Base-by-base conservation (phyloP, 23 tunicate genomes). In the Aplidium turbinatum region DNA sequence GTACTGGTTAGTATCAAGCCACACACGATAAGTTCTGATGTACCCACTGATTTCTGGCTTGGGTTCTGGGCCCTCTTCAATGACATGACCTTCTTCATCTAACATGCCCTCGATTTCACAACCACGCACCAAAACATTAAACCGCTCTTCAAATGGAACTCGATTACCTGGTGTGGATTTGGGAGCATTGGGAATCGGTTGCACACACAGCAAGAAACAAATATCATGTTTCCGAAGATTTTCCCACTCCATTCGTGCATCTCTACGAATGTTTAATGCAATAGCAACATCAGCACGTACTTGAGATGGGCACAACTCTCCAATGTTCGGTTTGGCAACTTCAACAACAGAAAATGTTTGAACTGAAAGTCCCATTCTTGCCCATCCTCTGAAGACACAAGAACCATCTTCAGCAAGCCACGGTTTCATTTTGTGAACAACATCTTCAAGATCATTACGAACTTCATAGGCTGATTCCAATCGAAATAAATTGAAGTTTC, bases 21-120 rank as follows among this genome's bases (percentile, higher is more conserved):
- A 95, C 21, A 95, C 92, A 25, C 99, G 79, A 35, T 77, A 84
- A 1, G 92, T 95, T 0, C 96, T 76, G 19, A 64, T 85, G 25
- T 82, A 60, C 18, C 99, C 96, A 9, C 38, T 35, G 3, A 95
- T 35, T 34, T 75, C 76, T 29, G 99, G 99, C 55, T 95, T 95
- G 26, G 90, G 91, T 50, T 95, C 99, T 20, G 95, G 95, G 1
- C 99, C 95, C 47, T 95, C 99, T 68, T 95, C 99, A 31, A 95
- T 95, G 22, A 95, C 96, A 55, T 80, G 90, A 28, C 99, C 99
- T 51, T 95, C 99, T 23, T 64, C 66, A 79, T 95, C 99, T 28
- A 95, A 68, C 95, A 83, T 89, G 28, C 99, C 99, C 79, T 95
- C 99, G 25, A 95, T 89, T 69, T 95, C 99, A 82, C 90, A 90